Evolutionary conservation across 2,797 vertebrate species (phyloP), one percentile per base, ranked within the genome.

Genomic region (Lepilemur septentrionalis): DNA sequence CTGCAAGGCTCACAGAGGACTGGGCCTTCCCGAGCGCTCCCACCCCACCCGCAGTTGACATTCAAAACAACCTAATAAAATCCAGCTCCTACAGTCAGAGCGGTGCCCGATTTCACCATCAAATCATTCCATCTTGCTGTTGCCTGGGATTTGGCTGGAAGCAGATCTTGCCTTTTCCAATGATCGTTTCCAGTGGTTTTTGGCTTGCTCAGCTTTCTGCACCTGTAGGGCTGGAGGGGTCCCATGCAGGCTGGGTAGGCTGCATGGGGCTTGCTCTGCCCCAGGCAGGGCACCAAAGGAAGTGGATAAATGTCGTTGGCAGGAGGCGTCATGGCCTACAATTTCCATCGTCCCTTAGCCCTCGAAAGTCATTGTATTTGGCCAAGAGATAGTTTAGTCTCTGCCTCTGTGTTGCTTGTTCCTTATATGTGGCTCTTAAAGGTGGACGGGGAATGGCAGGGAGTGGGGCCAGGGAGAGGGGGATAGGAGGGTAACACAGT

Each of bases 61-160:
- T 28, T 63, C 63, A 72, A 72, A 84, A 72, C 76, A 69, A 12
- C 41, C 41, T 67, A 52, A 86, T 65, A 30, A 93, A 90, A 61
- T 23, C 75, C 30, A 52, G 82, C 15, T 38, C n/a, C 18, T 59
- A 30, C 8, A 5, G 20, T 92, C 63, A 6, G 59, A 57, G 65
- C 0, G 30, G 30, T 28, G 5, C 61, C 80, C 2, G 6, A 18
- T 72, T 75, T 94, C 17, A 9, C 75, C 73, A 30, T 35, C 67
- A 20, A 30, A 46, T 87, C 41, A 5, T 28, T 30, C 55, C 75
- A 43, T 61, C 46, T 78, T 67, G 22, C 18, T 50, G 22, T 61
- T 61, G 89, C 78, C 78, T 8, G n/a, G 41, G 32, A 28, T 80
- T 23, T 23, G 15, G 11, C 81, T 57, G 46, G 59, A 32, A 61